phyloP scores from a whole-genome alignment of 2,113 vertebrate genomes.

The Aleadryas rufinucha region DNA sequence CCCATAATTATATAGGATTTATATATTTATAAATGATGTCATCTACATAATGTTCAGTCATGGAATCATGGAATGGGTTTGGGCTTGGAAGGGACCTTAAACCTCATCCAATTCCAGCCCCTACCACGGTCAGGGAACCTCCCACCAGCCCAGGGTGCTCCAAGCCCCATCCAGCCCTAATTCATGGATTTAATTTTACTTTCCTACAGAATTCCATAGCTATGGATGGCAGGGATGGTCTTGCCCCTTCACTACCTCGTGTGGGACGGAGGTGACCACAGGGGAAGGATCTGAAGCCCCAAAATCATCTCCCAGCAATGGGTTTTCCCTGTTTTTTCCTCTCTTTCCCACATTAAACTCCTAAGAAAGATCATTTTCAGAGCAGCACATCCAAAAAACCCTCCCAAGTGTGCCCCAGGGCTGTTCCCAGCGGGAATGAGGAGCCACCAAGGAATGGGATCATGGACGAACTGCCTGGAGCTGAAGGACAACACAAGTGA shows the following conservation, averaged over 20 bases:
- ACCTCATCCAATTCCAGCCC: background rate
- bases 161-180: background rate
- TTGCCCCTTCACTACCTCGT: accelerated
- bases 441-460: background rate
- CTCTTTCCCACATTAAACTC: background rate
- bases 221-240: background rate
- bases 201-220: background rate
- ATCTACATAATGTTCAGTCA: background rate
- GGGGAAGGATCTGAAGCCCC: background rate
- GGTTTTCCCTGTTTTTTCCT: background rate
- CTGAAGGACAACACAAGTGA: accelerated
- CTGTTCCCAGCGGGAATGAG: background rate
- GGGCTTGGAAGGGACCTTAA: background rate
- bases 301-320: background rate
- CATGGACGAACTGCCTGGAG: background rate
- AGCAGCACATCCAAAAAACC: background rate
- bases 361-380: background rate
- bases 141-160: background rate
- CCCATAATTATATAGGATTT: background rate
- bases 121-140: background rate
- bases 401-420: accelerated
- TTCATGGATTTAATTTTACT: background rate
- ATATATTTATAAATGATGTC: background rate
- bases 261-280: accelerated
- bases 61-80: background rate